phyloP scores from a whole-genome alignment of 2,113 vertebrate species.

The Machaerirhynchus nigripectus region DNA sequence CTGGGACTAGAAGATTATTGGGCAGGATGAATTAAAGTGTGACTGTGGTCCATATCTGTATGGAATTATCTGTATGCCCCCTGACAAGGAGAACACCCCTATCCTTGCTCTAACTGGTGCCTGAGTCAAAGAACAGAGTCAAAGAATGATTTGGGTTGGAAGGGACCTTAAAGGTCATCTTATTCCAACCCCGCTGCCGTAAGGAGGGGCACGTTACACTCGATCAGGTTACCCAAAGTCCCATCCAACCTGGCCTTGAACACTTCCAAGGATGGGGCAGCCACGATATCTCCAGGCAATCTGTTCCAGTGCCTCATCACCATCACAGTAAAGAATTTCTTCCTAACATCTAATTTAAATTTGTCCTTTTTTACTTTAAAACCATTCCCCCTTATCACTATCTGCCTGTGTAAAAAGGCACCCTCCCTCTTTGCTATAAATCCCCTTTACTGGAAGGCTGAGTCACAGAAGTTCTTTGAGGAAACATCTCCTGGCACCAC shows the following conservation, averaged over 20 bases:
- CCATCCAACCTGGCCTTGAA: neutral
- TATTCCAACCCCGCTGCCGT: neutral
- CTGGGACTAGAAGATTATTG: neutral
- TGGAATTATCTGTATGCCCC: neutral
- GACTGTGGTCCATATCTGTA: neutral
- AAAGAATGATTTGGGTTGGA: neutral
- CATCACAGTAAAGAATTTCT: neutral
- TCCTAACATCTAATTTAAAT: neutral
- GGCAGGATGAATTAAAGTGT: neutral
- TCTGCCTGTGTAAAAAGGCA: neutral
- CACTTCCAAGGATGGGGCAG: neutral
- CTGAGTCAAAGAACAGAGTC: neutral
- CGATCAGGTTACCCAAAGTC: neutral
- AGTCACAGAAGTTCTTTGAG: neutral
- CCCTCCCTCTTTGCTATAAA: neutral
- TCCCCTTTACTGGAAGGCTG: neutral
- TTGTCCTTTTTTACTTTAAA: neutral
- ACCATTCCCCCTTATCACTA: neutral
- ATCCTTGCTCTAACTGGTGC: neutral
- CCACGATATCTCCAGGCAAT: neutral
- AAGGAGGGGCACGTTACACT: neutral
- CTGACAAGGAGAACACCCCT: neutral
- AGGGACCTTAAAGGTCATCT: neutral
- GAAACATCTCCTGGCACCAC: neutral
- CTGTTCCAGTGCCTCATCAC: neutral